Percentiles rank a stretch among this genome's conserved stretches.
Evolutionary conservation across 2,797 vertebrate species (phyloP).

Genomic region (Nasua narica): DNA sequence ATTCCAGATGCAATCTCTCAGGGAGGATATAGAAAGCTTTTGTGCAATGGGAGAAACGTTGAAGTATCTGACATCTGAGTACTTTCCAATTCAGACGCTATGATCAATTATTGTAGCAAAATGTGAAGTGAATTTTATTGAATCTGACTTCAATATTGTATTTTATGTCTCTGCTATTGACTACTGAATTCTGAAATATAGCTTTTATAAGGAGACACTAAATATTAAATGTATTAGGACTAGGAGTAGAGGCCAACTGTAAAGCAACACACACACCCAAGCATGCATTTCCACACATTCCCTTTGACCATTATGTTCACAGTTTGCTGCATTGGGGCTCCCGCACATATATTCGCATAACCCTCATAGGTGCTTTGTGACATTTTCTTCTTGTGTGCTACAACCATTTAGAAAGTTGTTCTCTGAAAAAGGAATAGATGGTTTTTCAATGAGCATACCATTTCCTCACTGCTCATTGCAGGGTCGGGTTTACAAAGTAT

Average conservation of each 20-base stretch:
- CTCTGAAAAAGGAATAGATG: not conserved
- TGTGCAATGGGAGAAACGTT: not conserved
- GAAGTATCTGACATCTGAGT: not conserved
- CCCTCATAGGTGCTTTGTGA: not conserved
- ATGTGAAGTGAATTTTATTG: not conserved
- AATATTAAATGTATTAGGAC: not conserved
- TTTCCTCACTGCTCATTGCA: not conserved
- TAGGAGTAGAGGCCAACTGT: not conserved
- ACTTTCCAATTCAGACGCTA: not conserved
- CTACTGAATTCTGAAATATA: not conserved
- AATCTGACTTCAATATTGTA: not conserved
- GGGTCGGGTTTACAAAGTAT: not conserved
- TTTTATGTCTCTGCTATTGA: not conserved
- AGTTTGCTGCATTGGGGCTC: not conserved
- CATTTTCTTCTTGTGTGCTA: not conserved
- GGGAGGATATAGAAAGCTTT: not conserved
- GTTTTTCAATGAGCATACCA: not conserved
- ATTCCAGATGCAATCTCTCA: not conserved
- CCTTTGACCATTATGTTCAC: not conserved
- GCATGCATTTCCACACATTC: not conserved
- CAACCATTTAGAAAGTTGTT: not conserved
- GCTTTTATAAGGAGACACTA: not conserved
- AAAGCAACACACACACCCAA: not conserved
- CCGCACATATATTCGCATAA: not conserved
- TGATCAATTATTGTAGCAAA: conserved; percentile 7